Evolutionary conservation across 2,888 invertebrate genomes (phyloP), one percentile per base, ranked within the genome.

Genomic region (Mesoligia furuncula): DNA sequence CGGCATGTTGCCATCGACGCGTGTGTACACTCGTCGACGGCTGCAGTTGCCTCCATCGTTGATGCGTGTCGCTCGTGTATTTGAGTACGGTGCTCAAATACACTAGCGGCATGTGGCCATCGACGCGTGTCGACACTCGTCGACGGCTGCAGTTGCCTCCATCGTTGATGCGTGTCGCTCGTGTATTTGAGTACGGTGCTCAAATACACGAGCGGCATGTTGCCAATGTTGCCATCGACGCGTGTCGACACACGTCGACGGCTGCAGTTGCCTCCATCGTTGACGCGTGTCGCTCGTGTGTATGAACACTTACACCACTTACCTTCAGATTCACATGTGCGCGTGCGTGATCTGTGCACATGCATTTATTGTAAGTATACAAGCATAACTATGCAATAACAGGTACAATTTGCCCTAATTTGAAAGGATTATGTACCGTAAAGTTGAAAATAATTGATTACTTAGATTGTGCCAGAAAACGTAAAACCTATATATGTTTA

Each of bases 361-460:
- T 62, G 24, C n/a, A 77, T 54, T 65, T 66, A 77, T 15, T 59
- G 31, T 36, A 31, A 36, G 27, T 27, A 61, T 45, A 62, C 8
- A 48, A 62, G 31, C 48, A 59, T 61, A 69, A 66, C 45, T 36
- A 65, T 20, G 13, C 42, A 36, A 75, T 48, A 1, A 6, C 36
- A 45, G 9, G 9, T 67, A 75, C 57, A 68, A 62, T 57, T 64
- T 75, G 7, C 11, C 20, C 48, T n/a, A 31, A 57, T 59, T 61
- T 15, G 66, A 20, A 42, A 70, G n/a, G 31, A 67, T 45, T 61
- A 45, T 39, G 20, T 59, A 65, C 51, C 42, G 13, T 69, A 24
- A 42, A 59, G 51, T 48, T 64, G 11, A 61, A 74, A n/a, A 64
- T 42, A 73, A 59, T 75, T 7, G 17, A 9, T 51, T 13, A 11